These are phyloP conservation scores for Rhinogobius similis DNA, from an alignment of 2,113 vertebrate genomes.

Conservation along the genomic window DNA sequence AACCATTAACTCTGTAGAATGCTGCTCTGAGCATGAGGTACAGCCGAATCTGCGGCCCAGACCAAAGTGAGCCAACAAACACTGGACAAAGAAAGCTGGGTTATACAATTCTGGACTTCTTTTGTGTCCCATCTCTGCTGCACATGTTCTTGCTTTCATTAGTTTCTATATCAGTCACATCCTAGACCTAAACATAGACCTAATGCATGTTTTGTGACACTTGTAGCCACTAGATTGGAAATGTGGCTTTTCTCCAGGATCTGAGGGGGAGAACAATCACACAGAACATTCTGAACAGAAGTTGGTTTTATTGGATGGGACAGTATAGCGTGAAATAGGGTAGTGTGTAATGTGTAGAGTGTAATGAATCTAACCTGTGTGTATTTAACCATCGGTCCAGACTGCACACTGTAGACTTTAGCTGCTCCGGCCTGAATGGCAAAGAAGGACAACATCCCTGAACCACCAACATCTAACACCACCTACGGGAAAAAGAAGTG, in stretches of 20 bases:
- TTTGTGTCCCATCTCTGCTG: background rate
- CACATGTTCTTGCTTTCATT: too few species aligned
- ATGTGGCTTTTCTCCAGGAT: too few species aligned
- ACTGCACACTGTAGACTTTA: slow-evolving; percentile 80
- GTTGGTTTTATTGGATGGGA: too few species aligned
- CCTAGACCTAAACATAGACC: too few species aligned
- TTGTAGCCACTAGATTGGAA: too few species aligned
- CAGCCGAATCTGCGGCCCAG: slow-evolving; percentile 25
- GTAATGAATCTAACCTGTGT: slow-evolving; percentile 60
- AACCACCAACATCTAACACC: slow-evolving; percentile 82
- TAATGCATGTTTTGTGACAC: too few species aligned
- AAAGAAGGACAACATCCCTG: slow-evolving; percentile 83
- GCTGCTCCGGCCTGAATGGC: slow-evolving; percentile 80
- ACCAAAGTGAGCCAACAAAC: slow-evolving; percentile 27
- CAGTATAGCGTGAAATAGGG: too few species aligned
- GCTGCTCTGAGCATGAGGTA: slow-evolving; percentile 51
- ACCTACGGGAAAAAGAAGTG: slow-evolving; percentile 64
- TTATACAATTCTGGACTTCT: background rate
- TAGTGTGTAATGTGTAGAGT: background rate
- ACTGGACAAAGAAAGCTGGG: background rate
- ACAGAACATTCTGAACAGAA: too few species aligned
- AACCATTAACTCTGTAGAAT: slow-evolving; percentile 73
- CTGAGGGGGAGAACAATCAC: too few species aligned
- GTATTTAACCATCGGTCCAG: slow-evolving; percentile 72
- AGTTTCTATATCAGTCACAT: too few species aligned